These are phyloP conservation scores for Halcyon leucocephala DNA, from an alignment of 2,797 vertebrate species.

Conservation along the genomic window DNA sequence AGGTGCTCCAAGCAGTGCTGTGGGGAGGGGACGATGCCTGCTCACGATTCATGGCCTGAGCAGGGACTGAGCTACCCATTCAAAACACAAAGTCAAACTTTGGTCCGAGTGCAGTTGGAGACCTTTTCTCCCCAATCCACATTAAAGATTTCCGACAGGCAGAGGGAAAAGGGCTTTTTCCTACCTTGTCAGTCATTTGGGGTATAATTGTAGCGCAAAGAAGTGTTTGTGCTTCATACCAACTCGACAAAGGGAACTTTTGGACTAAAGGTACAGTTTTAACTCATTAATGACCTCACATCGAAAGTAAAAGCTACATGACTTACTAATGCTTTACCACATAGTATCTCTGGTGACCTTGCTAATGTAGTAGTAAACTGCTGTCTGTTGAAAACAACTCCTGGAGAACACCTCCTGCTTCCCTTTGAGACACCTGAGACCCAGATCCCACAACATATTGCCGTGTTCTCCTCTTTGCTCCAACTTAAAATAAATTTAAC, in stretches of 20 bases:
- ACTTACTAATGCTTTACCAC: neutral
- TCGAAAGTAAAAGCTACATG: neutral
- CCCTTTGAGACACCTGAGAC: neutral
- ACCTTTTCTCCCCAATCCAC: neutral
- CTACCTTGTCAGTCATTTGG: neutral
- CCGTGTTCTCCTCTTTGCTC: neutral
- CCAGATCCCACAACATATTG: neutral
- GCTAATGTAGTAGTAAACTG: neutral
- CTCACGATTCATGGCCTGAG: rapidly evolving
- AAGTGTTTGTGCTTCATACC: neutral
- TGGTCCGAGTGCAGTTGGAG: neutral
- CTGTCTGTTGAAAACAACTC: neutral
- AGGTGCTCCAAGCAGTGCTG: neutral
- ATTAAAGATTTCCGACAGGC: neutral
- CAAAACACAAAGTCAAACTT: neutral
- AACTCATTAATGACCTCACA: neutral
- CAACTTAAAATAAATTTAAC: neutral
- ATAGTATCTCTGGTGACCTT: neutral
- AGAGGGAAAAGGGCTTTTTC: neutral
- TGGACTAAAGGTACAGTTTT: neutral
- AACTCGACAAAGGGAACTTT: neutral
- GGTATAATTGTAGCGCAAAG: neutral
- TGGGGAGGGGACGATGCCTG: neutral
- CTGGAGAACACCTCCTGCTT: neutral
- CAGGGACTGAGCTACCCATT: neutral